Percentiles rank a stretch among this genome's conserved stretches.
phyloP scores from a whole-genome alignment of 2,888 invertebrate species.

The Spodoptera picta region DNA sequence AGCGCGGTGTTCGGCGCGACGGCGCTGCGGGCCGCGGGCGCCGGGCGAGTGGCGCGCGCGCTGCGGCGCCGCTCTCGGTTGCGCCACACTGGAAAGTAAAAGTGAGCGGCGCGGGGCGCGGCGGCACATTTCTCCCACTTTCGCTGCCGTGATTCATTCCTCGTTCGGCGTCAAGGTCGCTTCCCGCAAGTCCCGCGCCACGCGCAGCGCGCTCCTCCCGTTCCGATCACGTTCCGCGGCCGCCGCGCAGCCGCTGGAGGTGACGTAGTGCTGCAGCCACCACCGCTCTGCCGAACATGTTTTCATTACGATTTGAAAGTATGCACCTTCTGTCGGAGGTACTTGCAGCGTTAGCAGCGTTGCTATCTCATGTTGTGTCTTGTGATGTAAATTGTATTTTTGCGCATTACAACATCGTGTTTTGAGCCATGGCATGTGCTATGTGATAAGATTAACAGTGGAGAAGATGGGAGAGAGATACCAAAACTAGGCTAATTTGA shows the following conservation, averaged over 20 bases:
- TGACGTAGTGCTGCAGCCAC: conserved; percentile 46
- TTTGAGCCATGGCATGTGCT: conserved; percentile 34
- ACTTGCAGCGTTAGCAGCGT: conserved; percentile 23
- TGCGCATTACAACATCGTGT: conserved; percentile 46
- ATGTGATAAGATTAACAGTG: conserved; percentile 40
- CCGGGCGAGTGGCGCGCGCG: conserved; percentile 87
- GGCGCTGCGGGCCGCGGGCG: conserved; percentile 88
- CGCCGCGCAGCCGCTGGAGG: conserved; percentile 43
- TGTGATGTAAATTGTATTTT: conserved; percentile 50
- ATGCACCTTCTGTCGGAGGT: conserved; percentile 37
- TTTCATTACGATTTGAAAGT: conserved; percentile 49
- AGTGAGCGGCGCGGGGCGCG: conserved; percentile 86
- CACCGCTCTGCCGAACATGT: conserved; percentile 44
- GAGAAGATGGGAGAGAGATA: conserved; percentile 39
- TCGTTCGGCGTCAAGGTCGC: conserved; percentile 81
- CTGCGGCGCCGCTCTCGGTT: conserved; percentile 82
- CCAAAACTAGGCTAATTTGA: conserved; percentile 46
- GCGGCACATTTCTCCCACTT: conserved; percentile 88
- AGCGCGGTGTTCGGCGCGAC: conserved; percentile 81
- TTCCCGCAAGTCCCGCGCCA: conserved; percentile 80
- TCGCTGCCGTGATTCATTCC: conserved; percentile 85
- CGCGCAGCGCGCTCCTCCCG: conserved; percentile 65
- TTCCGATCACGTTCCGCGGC: conserved; percentile 53
- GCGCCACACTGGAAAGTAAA: conserved; percentile 88
- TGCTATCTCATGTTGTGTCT: conserved; percentile 25